phyloP scores from a whole-genome alignment of 2,797 vertebrate species.

The Tolypeutes matacus region DNA sequence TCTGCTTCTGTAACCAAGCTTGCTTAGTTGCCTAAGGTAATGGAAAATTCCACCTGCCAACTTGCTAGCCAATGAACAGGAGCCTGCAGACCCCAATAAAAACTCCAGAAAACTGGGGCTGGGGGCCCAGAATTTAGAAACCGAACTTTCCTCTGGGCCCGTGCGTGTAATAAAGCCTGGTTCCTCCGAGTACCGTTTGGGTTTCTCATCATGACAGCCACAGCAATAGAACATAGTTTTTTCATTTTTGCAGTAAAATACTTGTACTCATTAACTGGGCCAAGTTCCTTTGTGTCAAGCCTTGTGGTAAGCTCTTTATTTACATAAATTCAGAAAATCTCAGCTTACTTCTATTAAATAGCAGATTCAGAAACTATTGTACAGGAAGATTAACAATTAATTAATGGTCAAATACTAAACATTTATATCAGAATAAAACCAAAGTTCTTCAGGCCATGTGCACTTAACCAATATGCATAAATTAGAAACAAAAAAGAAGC shows the following conservation, averaged over 20 bases:
- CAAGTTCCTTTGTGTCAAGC: not conserved
- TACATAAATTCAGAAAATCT: not conserved
- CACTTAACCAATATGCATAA: not conserved
- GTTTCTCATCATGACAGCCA: too few relatives aligned
- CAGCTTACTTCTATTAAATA: not conserved
- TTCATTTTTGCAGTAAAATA: not conserved
- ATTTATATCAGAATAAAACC: not conserved
- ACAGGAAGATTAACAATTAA: not conserved
- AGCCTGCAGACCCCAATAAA: too few relatives aligned
- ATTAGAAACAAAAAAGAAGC: not conserved
- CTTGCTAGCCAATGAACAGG: too few relatives aligned
- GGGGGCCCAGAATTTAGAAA: too few relatives aligned
- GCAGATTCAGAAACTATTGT: not conserved
- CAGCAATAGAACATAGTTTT: not conserved
- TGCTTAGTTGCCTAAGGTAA: too few relatives aligned
- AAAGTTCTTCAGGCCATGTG: not conserved
- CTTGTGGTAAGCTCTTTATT: not conserved
- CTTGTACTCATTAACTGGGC: not conserved
- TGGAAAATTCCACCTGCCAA: too few relatives aligned
- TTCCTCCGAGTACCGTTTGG: too few relatives aligned
- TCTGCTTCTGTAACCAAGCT: too few relatives aligned
- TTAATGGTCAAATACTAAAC: not conserved
- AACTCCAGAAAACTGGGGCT: too few relatives aligned
- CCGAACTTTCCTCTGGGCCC: too few relatives aligned
- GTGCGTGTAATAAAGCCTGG: too few relatives aligned